Evolutionary conservation across 1,140 invertebrate genomes (phyloP).

Genomic region (Aphelenchoides besseyi): DNA sequence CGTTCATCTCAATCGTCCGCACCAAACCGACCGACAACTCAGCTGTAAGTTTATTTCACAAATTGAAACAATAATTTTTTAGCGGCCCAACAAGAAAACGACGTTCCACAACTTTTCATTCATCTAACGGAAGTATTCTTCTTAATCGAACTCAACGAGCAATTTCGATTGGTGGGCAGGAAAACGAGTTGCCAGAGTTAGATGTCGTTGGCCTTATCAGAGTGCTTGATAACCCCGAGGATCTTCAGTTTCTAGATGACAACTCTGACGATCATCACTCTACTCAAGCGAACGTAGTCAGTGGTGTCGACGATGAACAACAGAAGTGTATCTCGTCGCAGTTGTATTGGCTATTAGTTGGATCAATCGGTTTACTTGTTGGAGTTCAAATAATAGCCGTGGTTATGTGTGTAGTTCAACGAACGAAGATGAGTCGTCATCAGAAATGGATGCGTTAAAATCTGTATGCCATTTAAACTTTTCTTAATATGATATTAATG

Average conservation of each 20-base stretch:
- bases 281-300: background rate
- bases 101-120: background rate
- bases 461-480: too few species aligned
- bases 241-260: conserved; percentile 35
- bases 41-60: too few species aligned
- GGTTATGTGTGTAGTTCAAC: conserved; percentile 31
- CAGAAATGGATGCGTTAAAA: conserved; percentile 1
- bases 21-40: background rate
- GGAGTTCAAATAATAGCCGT: conserved; percentile 36
- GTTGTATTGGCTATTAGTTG: conserved; percentile 39
- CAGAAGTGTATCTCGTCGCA: conserved; percentile 35
- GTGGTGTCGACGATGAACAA: background rate
- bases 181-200: conserved; percentile 39
- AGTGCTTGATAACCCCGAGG: conserved; percentile 56
- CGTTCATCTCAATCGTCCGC: background rate
- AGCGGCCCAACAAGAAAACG: conserved; percentile 14
- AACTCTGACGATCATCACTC: background rate
- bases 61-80: too few species aligned
- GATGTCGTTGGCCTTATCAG: conserved; percentile 59
- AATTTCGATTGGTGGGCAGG: background rate
- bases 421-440: conserved; percentile 30
- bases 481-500: too few species aligned
- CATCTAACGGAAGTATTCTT: background rate
- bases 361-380: conserved; percentile 32
- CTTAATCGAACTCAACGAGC: background rate